These are phyloP conservation scores for Chymomyza caudatula DNA, from an alignment of 2,888 invertebrate species.

Conservation along the genomic window DNA sequence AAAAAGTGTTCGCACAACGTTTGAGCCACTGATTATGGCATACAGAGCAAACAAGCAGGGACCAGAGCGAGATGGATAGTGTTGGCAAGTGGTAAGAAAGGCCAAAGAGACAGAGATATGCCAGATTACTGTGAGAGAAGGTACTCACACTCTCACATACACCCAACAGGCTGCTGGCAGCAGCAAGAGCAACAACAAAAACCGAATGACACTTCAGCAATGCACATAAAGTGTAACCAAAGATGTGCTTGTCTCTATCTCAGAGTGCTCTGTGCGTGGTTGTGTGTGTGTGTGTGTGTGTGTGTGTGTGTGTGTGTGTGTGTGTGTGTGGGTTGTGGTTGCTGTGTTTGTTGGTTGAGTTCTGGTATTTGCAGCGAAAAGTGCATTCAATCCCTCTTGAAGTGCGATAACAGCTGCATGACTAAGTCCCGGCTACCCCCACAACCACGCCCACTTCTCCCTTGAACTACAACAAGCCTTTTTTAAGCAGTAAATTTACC, in stretches of 20 bases:
- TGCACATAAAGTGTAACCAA: neutral
- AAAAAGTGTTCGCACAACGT: neutral
- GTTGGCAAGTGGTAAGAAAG: neutral
- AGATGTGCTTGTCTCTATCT: neutral
- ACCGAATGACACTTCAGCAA: slow-evolving; percentile 1
- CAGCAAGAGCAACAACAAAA: neutral
- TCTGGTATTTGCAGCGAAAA: neutral
- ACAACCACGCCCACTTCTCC: too few species aligned
- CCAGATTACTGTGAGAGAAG: neutral
- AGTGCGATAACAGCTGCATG: neutral
- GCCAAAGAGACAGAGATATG: neutral
- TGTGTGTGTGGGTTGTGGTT: neutral
- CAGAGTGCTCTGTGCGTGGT: neutral
- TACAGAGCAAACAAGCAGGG: neutral
- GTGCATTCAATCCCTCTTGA: neutral
- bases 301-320: slow-evolving; percentile 6
- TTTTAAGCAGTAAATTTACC: too few species aligned
- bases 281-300: neutral
- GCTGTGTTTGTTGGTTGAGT: neutral
- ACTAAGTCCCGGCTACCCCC: neutral
- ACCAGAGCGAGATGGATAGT: neutral
- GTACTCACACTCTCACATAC: neutral
- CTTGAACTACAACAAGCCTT: too few species aligned
- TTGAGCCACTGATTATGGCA: neutral
- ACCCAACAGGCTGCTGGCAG: neutral